A percentile compares a stretch with the other conserved stretches of the same genome.
These are phyloP conservation scores for Leucophenga maculata DNA, from an alignment of 2,888 invertebrate species.

Conservation along the genomic window DNA sequence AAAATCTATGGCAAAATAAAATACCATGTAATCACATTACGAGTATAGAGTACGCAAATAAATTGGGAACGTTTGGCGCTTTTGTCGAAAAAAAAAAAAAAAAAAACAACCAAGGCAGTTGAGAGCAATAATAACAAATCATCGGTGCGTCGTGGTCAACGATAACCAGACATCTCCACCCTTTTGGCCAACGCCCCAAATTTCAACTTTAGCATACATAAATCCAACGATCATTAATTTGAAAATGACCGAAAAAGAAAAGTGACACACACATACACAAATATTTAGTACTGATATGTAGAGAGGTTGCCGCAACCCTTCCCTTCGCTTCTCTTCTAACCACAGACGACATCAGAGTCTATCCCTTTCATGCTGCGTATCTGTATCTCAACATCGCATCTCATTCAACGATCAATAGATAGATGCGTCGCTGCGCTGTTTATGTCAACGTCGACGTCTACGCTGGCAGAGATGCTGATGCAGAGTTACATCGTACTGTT, in stretches of 20 bases:
- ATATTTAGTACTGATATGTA: no score
- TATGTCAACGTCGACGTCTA: background rate
- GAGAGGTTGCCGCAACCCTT: no score
- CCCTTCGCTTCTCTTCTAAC: no score
- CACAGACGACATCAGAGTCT: conserved; percentile 26
- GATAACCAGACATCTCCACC: conserved; percentile 18
- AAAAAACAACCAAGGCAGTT: conserved; percentile 19
- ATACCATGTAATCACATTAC: background rate
- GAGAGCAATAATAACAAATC: conserved; percentile 22
- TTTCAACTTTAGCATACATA: conserved; percentile 19
- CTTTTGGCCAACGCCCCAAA: conserved; percentile 27
- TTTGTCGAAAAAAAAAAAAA: conserved; percentile 25
- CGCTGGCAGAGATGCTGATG: conserved; percentile 3
- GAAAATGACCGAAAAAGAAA: background rate
- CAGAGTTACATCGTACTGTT: background rate
- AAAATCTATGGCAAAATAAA: conserved; percentile 12
- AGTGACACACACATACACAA: background rate
- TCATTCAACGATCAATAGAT: conserved; percentile 12
- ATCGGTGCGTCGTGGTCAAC: conserved; percentile 17
- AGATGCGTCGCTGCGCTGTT: conserved; percentile 14
- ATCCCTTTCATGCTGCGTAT: conserved; percentile 16
- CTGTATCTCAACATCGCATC: conserved; percentile 10
- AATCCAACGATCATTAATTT: conserved; percentile 26
- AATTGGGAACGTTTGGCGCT: conserved; percentile 31
- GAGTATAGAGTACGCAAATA: background rate